Base-by-base conservation (phyloP, 2,888 invertebrate species). In the Kryphioiulus occultus region DNA sequence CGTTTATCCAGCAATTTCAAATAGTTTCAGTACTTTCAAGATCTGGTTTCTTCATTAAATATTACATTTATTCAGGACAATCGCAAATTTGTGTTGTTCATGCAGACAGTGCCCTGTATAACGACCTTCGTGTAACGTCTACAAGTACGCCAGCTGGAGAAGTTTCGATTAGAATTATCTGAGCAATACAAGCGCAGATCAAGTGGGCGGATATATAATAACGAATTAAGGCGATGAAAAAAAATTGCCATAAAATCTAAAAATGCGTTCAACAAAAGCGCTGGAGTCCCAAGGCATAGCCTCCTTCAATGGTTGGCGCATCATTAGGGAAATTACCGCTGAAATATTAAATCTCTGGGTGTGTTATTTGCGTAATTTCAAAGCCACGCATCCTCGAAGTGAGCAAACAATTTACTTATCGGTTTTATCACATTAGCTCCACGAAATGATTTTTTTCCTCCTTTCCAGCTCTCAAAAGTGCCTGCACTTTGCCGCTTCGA, bases 301-400 rank as follows among this genome's bases (percentile, higher is more conserved):
- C 68, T 68, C 68, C 10, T 68, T 68, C 5, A 68, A 68, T 68
- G 68, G 68, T 26, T 68, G 68, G 68, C 26, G 68, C 68, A 68
- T 68, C 68, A 68, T 68, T 68, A 68, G 68, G 68, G 68, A 68
- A 68, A 68, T 68, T 68, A 68, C 68, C 68, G 68, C 68, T 68
- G 68, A 68, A 68, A 68, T 68, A 68, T 68, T 68, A 68, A 68
- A 68, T 68, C 68, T 68, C 68, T 26, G 26, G 68, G 68, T 68
- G 68, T 68, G 68, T 68, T 68, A 68, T 26, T 68, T 12, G 68
- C 68, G 4, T 7, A 1, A 26, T 68, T 68, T 68, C 68, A 68
- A 68, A 68, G 68, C 68, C 68, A 68, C 68, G 68, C 68, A 68
- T 68, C 68, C 68, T 68, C 68, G 22, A 26, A 68, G 22, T 68